Evolutionary conservation across 2,113 vertebrate genomes (phyloP).

Genomic region (Spheniscus mendiculus): DNA sequence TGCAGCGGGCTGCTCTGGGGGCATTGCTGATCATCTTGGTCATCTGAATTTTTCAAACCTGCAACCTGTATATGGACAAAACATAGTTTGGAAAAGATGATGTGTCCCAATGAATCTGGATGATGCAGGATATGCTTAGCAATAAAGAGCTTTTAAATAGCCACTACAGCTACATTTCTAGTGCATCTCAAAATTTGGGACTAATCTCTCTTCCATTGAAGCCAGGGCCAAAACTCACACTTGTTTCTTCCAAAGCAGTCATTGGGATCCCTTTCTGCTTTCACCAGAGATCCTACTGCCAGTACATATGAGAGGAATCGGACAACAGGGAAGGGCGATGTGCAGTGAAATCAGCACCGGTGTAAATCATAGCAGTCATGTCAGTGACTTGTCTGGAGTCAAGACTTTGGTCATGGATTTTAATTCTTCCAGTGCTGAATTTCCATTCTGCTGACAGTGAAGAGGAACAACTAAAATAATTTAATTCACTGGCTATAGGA

Average conservation of each 20-base stretch:
- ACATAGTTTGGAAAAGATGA: neutral
- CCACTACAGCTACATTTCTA: neutral
- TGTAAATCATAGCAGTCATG: accelerated
- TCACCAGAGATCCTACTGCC: neutral
- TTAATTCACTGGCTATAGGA: neutral
- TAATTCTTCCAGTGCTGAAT: neutral
- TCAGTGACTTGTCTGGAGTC: neutral
- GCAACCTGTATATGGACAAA: neutral
- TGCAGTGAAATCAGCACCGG: neutral
- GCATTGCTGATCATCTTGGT: too few relatives aligned
- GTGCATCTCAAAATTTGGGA: neutral
- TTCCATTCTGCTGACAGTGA: neutral
- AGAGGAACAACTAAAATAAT: neutral
- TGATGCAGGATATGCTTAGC: neutral
- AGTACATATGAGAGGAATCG: accelerated
- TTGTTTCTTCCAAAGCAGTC: neutral
- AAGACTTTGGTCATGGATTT: neutral
- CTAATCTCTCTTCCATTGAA: neutral
- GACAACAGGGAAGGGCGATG: accelerated
- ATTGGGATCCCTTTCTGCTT: neutral
- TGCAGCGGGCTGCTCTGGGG: neutral
- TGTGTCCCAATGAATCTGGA: neutral
- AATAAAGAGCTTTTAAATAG: neutral
- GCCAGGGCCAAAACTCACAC: neutral
- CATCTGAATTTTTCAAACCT: neutral